phyloP scores from a whole-genome alignment of 2,797 vertebrate species.

The Sarcoramphus papa region DNA sequence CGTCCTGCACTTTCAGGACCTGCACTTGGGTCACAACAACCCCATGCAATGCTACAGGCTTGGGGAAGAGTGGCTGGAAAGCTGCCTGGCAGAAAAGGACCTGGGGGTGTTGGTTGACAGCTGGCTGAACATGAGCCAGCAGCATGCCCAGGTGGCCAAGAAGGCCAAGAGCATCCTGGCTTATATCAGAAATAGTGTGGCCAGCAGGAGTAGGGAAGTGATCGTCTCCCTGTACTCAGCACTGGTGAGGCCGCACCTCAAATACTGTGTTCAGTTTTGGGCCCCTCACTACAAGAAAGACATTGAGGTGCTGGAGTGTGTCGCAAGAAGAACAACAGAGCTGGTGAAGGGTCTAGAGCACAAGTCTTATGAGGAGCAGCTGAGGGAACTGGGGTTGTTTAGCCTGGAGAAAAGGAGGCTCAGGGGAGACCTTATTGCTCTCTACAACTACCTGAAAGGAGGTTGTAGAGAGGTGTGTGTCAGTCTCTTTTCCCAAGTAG shows the following conservation, averaged over 20 bases:
- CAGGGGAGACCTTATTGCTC: neutral
- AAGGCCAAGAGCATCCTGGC: neutral
- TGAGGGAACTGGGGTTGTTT: neutral
- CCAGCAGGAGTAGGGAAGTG: neutral
- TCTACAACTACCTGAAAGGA: neutral
- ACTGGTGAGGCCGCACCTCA: neutral
- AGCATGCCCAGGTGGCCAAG: too few species aligned
- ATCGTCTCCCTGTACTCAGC: neutral
- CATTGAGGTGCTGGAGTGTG: too few species aligned
- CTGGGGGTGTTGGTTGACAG: neutral
- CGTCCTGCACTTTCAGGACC: neutral
- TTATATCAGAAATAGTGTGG: neutral
- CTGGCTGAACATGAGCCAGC: neutral
- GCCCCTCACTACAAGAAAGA: too few species aligned
- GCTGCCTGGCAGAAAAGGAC: accelerated
- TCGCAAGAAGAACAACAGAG: too few species aligned
- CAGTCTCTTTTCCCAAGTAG: neutral
- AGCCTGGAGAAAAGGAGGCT: neutral
- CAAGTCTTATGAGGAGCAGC: too few species aligned
- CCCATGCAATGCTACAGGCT: neutral
- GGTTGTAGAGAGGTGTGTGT: too few species aligned
- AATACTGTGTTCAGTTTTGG: too few species aligned
- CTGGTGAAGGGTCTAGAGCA: too few species aligned
- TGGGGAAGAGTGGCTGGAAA: neutral
- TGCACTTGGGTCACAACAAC: neutral